A percentile compares a stretch with the other conserved stretches of the same genome.
phyloP scores from a whole-genome alignment of 2,113 vertebrate species.

The Ictalurus punctatus region DNA sequence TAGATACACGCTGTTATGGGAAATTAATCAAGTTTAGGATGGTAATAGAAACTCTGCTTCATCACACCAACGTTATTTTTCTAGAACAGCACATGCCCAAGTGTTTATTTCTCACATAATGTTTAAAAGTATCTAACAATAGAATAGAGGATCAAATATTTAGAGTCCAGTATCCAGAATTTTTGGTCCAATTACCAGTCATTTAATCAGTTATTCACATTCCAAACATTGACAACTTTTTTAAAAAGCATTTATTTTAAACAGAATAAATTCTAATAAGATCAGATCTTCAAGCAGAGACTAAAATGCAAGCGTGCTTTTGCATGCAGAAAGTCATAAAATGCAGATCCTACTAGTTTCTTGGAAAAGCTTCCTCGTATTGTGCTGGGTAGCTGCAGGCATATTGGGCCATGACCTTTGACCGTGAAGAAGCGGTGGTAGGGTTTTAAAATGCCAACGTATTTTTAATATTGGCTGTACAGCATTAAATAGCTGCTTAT shows the following conservation, averaged over 20 bases:
- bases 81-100: neutral
- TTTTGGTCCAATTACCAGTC: neutral
- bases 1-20: too few relatives aligned
- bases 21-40: neutral
- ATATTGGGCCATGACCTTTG: neutral
- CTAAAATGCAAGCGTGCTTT: neutral
- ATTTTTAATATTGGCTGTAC: neutral
- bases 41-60: neutral
- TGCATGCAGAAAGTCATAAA: neutral
- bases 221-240: neutral
- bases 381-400: constrained; percentile 4
- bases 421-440: neutral
- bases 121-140: too few relatives aligned
- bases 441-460: neutral
- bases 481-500: neutral
- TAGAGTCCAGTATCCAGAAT: neutral
- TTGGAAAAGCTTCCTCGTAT: constrained; percentile 21
- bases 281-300: neutral
- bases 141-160: too few relatives aligned
- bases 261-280: neutral
- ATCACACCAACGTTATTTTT: neutral
- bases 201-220: neutral
- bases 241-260: neutral
- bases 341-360: constrained; percentile 12
- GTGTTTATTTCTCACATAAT: neutral